These are phyloP conservation scores for Metacarcinus magister DNA, from an alignment of 2,888 invertebrate species.

Conservation along the genomic window DNA sequence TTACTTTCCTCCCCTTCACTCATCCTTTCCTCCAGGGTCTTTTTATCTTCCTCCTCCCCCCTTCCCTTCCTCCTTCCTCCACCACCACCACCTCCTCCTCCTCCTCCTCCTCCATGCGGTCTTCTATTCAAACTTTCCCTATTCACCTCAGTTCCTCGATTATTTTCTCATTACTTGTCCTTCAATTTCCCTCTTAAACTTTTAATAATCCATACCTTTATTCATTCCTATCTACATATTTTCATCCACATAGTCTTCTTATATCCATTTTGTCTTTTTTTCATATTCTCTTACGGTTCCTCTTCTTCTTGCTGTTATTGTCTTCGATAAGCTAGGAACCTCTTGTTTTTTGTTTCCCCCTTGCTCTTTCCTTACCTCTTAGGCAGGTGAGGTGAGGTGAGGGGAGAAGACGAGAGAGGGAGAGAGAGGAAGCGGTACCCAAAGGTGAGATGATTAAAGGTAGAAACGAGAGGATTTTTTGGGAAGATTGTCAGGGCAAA, in stretches of 20 bases:
- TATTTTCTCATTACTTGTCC: too few relatives aligned
- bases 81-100: neutral
- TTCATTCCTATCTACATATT: too few relatives aligned
- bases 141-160: too few relatives aligned
- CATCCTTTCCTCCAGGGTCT: neutral
- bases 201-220: too few relatives aligned
- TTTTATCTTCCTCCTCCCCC: neutral
- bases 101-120: neutral
- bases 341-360: neutral
- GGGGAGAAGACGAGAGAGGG: too few relatives aligned
- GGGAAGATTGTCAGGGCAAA: neutral
- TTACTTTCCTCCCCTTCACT: neutral
- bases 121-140: too few relatives aligned
- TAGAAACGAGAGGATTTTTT: neutral
- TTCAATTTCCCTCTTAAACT: too few relatives aligned
- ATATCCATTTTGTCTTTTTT: neutral
- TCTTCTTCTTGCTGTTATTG: neutral
- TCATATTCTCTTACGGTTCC: neutral
- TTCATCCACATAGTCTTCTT: neutral
- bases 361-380: neutral
- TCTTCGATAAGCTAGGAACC: neutral
- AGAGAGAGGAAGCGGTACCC: neutral
- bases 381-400: neutral
- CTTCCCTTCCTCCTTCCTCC: neutral
- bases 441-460: slow-evolving; percentile 14